Conservation (phyloP, 2,888 invertebrate species). For the Atethmia centrago region DNA sequence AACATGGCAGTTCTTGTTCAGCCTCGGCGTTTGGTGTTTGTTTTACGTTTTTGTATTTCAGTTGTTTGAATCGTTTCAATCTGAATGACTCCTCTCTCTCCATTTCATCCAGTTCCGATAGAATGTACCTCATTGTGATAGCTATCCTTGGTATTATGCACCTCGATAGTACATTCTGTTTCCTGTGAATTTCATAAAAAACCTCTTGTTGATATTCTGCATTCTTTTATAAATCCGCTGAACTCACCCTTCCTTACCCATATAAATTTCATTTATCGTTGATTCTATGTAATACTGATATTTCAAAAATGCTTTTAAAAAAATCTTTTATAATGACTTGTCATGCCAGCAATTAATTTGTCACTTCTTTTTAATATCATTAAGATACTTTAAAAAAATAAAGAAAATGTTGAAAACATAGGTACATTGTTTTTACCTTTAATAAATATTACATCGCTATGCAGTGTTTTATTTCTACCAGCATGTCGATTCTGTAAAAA, state of each 20-base stretch:
- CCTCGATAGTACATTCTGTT: conserved; percentile 69
- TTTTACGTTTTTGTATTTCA: conserved; percentile 13
- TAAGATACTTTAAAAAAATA: not conserved
- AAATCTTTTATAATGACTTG: not conserved
- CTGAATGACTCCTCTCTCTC: conserved; percentile 54
- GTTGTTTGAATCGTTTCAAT: conserved; percentile 33
- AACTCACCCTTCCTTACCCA: conserved; percentile 25
- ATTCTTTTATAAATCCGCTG: conserved; percentile 1
- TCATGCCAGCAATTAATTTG: not conserved
- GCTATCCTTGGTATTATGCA: conserved; percentile 12
- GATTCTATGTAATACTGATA: not conserved
- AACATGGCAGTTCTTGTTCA: not conserved
- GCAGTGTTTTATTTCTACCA: not conserved
- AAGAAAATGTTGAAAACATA: not conserved
- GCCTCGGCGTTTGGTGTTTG: accelerated
- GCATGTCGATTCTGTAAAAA: too few species aligned
- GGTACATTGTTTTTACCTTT: not conserved
- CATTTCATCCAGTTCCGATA: conserved; percentile 31
- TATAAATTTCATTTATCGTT: not conserved
- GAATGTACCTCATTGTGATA: conserved; percentile 2
- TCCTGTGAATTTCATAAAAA: conserved; percentile 71
- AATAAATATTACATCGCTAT: not conserved
- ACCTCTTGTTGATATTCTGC: conserved; percentile 42
- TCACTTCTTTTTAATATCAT: not conserved
- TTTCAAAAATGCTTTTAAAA: too few species aligned